phyloP scores from a whole-genome alignment of 2,797 vertebrate species.

The Pangasius macronema region DNA sequence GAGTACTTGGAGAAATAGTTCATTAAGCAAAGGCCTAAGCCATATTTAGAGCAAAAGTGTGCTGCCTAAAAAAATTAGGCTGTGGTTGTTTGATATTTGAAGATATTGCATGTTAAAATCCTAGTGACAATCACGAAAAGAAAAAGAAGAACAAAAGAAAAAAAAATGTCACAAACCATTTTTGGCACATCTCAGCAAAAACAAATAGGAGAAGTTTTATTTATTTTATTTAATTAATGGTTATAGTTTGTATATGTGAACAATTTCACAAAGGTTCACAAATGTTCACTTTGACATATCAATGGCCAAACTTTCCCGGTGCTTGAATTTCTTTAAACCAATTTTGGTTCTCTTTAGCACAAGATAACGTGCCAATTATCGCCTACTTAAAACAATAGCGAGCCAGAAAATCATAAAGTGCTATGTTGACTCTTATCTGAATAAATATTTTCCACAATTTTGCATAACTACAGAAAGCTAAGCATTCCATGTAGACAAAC shows the following conservation, averaged over 20 bases:
- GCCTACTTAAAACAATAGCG: constrained; percentile 1
- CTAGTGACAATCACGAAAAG: neutral
- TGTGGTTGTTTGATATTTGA: neutral
- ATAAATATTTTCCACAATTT: neutral
- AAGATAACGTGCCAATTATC: constrained; percentile 6
- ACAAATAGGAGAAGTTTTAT: neutral
- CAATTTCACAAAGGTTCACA: neutral
- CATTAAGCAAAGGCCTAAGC: neutral
- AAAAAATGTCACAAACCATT: neutral
- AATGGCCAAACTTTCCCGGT: neutral
- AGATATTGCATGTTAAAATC: neutral
- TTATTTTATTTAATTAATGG: neutral
- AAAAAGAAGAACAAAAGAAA: no score
- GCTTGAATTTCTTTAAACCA: neutral
- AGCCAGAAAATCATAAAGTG: constrained; percentile 1
- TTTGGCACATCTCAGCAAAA: neutral
- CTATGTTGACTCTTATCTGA: neutral
- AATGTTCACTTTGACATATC: neutral
- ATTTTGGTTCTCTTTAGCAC: neutral
- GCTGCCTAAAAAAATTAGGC: neutral
- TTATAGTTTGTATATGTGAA: neutral
- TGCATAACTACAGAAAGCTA: neutral
- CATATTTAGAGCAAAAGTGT: neutral
- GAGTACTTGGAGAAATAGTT: neutral
- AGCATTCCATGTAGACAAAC: neutral